Evolutionary conservation across 2,113 vertebrate species (phyloP).

Genomic region (Okapia johnstoni): DNA sequence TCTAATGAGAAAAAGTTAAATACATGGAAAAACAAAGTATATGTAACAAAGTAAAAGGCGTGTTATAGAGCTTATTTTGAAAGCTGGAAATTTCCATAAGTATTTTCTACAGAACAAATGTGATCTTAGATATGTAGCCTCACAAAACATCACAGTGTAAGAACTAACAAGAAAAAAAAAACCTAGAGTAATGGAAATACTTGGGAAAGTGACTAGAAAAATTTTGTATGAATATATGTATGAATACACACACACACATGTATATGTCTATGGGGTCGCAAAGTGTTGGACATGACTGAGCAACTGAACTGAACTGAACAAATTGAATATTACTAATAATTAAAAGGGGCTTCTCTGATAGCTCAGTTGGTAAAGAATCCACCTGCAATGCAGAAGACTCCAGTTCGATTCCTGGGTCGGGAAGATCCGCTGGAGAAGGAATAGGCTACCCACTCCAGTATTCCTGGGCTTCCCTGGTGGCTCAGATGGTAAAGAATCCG

Average conservation of each 20-base stretch:
- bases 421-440: too few species aligned
- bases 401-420: too few species aligned
- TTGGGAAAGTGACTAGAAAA: not conserved
- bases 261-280: not conserved
- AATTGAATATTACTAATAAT: not conserved
- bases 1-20: not conserved
- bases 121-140: not conserved
- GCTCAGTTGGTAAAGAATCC: not conserved
- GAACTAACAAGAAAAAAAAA: not conserved
- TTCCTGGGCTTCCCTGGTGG: not conserved
- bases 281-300: rapidly evolving
- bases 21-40: not conserved
- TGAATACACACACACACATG: not conserved
- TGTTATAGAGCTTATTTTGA: not conserved
- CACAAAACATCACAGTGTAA: not conserved
- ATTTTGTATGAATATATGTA: not conserved
- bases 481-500: not conserved
- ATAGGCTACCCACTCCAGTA: too few species aligned
- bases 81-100: not conserved
- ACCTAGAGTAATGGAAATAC: not conserved
- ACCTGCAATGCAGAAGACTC: not conserved
- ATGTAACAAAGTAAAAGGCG: not conserved
- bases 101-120: not conserved
- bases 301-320: not conserved
- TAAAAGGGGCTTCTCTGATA: not conserved